Evolutionary conservation across 2,888 invertebrate species (phyloP).

Genomic region (Rosalia funebris): DNA sequence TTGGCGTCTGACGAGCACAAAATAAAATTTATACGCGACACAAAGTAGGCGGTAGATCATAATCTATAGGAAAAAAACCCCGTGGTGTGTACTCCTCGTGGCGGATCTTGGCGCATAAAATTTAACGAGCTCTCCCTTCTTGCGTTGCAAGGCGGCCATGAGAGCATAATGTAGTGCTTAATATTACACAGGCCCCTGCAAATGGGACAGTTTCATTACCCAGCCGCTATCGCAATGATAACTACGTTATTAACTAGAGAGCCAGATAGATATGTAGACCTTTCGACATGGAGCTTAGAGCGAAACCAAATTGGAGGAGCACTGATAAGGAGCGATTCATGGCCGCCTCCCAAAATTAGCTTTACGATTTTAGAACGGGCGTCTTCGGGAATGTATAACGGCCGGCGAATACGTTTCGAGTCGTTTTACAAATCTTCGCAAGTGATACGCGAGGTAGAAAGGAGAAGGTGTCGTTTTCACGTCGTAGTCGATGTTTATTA

Average conservation of each 20-base stretch:
- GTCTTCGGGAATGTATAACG: slow-evolving; percentile 6
- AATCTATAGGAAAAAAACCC: slow-evolving; percentile 31
- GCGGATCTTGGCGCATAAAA: slow-evolving; percentile 36
- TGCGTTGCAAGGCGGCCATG: slow-evolving; percentile 44
- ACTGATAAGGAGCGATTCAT: slow-evolving; percentile 48
- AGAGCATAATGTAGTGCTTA: slow-evolving; percentile 56
- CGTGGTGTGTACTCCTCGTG: slow-evolving; percentile 28
- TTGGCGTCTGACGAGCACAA: background rate
- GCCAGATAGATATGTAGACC: slow-evolving; percentile 57
- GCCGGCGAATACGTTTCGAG: too few species aligned
- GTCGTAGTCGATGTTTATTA: too few species aligned
- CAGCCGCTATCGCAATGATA: slow-evolving; percentile 57
- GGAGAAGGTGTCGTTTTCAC: too few species aligned
- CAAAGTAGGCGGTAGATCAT: slow-evolving; percentile 26
- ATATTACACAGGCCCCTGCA: slow-evolving; percentile 57
- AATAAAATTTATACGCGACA: slow-evolving; percentile 24
- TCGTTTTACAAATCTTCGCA: too few species aligned
- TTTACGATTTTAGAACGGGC: slow-evolving; percentile 40
- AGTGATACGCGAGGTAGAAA: too few species aligned
- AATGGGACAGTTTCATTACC: slow-evolving; percentile 60
- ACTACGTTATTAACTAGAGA: slow-evolving; percentile 57
- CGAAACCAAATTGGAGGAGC: slow-evolving; percentile 41
- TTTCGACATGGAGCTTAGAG: slow-evolving; percentile 54
- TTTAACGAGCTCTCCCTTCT: slow-evolving; percentile 43
- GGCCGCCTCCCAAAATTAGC: slow-evolving; percentile 42